Evolutionary conservation across 2,797 vertebrate genomes (phyloP).

Genomic region (Rachycentron canadum): DNA sequence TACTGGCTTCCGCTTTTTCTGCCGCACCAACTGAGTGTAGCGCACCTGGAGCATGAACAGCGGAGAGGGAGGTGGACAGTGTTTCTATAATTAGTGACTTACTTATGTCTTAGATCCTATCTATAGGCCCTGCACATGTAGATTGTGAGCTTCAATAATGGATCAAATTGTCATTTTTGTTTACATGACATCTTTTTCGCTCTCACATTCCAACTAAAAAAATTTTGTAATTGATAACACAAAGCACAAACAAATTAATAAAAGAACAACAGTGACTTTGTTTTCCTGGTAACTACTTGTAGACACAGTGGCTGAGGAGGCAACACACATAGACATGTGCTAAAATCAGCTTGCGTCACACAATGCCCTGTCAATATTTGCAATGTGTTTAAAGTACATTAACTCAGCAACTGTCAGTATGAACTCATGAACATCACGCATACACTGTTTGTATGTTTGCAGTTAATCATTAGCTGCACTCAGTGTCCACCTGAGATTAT

Average conservation of each 20-base stretch:
- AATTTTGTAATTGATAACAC: not conserved
- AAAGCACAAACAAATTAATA: slow-evolving; percentile 28
- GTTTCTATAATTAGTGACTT: not conserved
- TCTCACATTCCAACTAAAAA: slow-evolving; percentile 12
- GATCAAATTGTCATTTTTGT: not conserved
- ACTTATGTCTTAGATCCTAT: too few relatives aligned
- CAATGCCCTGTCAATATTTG: slow-evolving; percentile 73
- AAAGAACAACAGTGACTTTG: slow-evolving; percentile 15
- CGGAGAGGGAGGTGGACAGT: not conserved
- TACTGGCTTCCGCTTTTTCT: slow-evolving; percentile 89
- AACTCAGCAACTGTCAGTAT: not conserved
- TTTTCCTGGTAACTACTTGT: not conserved
- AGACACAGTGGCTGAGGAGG: not conserved
- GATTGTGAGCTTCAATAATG: not conserved
- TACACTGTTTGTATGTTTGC: not conserved
- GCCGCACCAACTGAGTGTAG: slow-evolving; percentile 91
- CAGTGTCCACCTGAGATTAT: slow-evolving; percentile 7
- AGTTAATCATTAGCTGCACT: slow-evolving; percentile 60
- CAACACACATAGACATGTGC: not conserved
- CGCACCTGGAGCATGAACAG: slow-evolving; percentile 87
- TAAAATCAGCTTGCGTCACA: slow-evolving; percentile 16
- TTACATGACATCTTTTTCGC: not conserved
- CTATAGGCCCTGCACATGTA: too few relatives aligned
- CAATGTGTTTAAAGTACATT: slow-evolving; percentile 12
- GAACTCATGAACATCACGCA: not conserved